A percentile compares a stretch with the other conserved stretches of the same genome.
phyloP scores from a whole-genome alignment of 2,797 vertebrate species.

The Pteronotus mesoamericanus region DNA sequence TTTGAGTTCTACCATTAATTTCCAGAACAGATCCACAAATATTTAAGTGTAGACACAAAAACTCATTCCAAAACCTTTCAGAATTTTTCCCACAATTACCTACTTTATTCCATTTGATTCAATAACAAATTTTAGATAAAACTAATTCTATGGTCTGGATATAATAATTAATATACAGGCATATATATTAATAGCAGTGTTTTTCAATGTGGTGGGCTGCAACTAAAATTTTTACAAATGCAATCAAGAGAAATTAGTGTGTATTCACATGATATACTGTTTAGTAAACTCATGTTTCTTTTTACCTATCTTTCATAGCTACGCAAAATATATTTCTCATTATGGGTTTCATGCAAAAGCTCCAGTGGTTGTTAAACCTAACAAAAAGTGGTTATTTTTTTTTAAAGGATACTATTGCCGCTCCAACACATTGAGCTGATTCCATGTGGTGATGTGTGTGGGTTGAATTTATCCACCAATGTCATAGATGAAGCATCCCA shows the following conservation, averaged over 20 bases:
- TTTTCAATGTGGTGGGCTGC: neutral
- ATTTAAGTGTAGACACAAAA: neutral
- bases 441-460: constrained; percentile 86
- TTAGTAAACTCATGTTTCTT: neutral
- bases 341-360: neutral
- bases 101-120: neutral
- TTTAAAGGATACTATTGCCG: constrained; percentile 95
- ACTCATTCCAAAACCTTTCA: neutral
- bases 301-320: neutral
- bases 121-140: neutral
- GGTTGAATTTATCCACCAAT: constrained; percentile 94
- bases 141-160: neutral
- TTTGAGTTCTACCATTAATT: neutral
- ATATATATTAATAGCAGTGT: neutral
- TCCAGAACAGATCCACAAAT: neutral
- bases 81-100: neutral
- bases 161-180: neutral
- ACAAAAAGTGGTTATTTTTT: neutral
- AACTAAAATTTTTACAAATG: neutral
- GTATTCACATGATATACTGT: neutral
- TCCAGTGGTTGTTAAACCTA: neutral
- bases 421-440: constrained; percentile 94
- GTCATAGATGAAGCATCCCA: constrained; percentile 93
- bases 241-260: neutral
- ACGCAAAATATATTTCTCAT: constrained; percentile 14